These are phyloP conservation scores for Clarias magur DNA, from an alignment of 2,113 vertebrate genomes.

Conservation along the genomic window DNA sequence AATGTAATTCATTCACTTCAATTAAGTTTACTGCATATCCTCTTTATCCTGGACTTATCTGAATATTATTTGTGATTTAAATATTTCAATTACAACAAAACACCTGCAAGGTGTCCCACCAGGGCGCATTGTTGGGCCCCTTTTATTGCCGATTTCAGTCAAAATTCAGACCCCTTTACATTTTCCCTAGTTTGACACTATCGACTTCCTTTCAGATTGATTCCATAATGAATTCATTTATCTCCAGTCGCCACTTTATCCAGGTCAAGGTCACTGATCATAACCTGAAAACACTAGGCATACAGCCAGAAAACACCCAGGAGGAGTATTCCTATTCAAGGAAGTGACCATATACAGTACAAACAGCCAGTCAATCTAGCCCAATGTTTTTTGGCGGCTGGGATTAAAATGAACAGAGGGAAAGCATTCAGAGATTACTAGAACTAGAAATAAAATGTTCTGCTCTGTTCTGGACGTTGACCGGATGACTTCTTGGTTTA, in stretches of 20 bases:
- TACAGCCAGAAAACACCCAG: neutral
- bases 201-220: neutral
- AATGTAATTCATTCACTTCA: neutral
- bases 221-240: neutral
- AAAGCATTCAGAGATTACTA: neutral
- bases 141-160: neutral
- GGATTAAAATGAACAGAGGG: neutral
- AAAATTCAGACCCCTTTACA: neutral
- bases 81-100: neutral
- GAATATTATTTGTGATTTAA: neutral
- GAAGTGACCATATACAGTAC: neutral
- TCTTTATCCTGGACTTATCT: neutral
- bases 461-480: no score
- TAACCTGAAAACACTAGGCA: neutral
- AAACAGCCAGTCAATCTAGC: neutral
- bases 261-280: neutral
- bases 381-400: neutral
- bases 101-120: neutral
- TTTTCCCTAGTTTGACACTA: neutral
- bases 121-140: neutral
- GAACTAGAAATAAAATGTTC: neutral
- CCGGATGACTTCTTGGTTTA: no score
- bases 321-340: neutral
- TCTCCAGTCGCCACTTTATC: neutral
- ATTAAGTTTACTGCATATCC: neutral